Evolutionary conservation across 2,113 vertebrate species (phyloP), one percentile per base, ranked within the genome.

Genomic region (Connochaetes taurinus): DNA sequence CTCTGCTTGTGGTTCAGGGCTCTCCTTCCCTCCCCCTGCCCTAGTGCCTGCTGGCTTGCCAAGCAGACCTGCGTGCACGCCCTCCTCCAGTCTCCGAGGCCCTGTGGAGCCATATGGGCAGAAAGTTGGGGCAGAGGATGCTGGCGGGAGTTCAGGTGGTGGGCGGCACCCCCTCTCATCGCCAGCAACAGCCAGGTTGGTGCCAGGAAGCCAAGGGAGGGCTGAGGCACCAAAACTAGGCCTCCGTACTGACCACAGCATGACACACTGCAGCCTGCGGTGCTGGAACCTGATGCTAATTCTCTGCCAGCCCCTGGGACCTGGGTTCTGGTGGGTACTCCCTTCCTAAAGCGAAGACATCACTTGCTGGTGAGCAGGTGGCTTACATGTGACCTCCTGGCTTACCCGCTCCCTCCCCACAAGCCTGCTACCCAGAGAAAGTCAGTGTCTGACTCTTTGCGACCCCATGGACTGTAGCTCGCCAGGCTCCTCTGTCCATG

Each of bases 151-250:
- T 55, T 74, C 82, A 67, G 33, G 31, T 25, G n/a, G 74, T 17
- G 31, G 29, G 43, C 5, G 9, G 74, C 40, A 33, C 10, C 5
- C 6, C 13, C 27, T 40, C 13, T 43, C 82, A 29, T 74, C 7
- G 9, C 27, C 40, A 40, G 40, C 62, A 31, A 33, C 2, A 58
- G 60, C 40, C n/a, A 67, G 3, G 60, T 58, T 40, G 85, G 25
- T 13, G 64, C 78, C 91, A 96, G 89, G 96, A 93, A 94, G 91
- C 64, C 88, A 81, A 64, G 23, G 31, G 36, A 94, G 29, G 50
- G 36, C 53, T 16, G 33, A 29, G 29, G 25, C 29, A 62, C 53
- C 84, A n/a, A 50, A 52, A 27, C 33, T 19, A 58, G 62, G 55
- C 43, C 53, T 64, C 12, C 6, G 15, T 40, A 50, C 40, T 23